Percentiles rank a stretch among this genome's conserved stretches.
phyloP scores from a whole-genome alignment of 2,113 vertebrate genomes.

The Ramphastos sulfuratus region DNA sequence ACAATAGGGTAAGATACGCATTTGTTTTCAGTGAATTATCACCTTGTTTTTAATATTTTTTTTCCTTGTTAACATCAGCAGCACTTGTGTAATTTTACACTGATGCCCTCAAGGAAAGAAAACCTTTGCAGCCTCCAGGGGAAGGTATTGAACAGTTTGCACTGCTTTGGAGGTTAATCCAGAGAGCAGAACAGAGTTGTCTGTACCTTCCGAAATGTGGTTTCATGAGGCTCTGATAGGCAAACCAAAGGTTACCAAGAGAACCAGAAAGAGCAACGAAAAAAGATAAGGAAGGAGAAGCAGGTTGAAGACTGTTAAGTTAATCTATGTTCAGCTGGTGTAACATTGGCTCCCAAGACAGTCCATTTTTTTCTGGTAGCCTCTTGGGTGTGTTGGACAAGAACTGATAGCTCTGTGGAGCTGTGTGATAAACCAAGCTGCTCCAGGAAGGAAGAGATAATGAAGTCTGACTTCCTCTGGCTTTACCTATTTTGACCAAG shows the following conservation, averaged over 20 bases:
- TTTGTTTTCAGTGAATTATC: neutral
- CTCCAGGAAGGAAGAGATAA: neutral
- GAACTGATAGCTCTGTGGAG: neutral
- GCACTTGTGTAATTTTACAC: neutral
- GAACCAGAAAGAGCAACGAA: neutral
- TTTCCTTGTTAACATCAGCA: neutral
- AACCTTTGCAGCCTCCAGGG: neutral
- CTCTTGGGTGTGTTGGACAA: neutral
- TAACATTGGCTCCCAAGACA: neutral
- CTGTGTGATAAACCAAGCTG: neutral
- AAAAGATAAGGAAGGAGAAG: neutral
- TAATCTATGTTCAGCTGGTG: neutral
- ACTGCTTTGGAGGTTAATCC: neutral
- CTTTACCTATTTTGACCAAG: neutral
- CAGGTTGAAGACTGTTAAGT: neutral
- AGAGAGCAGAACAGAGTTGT: neutral
- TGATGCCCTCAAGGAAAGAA: neutral
- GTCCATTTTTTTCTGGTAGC: neutral
- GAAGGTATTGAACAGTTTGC: neutral
- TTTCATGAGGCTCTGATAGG: neutral
- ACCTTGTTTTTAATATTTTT: neutral
- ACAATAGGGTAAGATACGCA: neutral
- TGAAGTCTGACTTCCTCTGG: neutral
- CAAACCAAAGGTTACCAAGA: neutral
- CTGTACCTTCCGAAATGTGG: neutral